Base-by-base conservation (phyloP, 2,113 vertebrate species). In the Sakesphorus luctuosus region DNA sequence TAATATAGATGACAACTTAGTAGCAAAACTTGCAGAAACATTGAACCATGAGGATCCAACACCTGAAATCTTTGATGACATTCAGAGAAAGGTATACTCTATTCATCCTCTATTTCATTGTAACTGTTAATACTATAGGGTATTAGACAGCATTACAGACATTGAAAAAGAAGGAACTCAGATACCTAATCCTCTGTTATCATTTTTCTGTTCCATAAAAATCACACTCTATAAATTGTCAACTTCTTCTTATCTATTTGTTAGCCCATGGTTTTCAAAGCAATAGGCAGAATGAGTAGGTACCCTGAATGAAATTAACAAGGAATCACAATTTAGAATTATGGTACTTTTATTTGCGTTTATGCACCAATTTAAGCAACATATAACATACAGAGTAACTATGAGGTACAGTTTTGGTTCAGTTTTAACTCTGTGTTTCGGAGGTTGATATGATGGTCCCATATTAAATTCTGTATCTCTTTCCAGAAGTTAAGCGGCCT, bases 1-100 rank as follows among this genome's bases (percentile, higher is more conserved):
- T 89, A 98, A 98, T 95, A 99, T 99, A 91, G 99, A 99, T 91
- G 99, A 99, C 95, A 97, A 95, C 55, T 98, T 98, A 43, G 98
- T 99, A 88, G 97, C 95, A 94, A 98, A 98, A 92, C 98, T 99
- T 89, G 98, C 98, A 92, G 99, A 99, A 96, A 99, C 98, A 82
- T 97, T 99, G 84, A 99, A 98, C 98, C 99, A 98, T 84, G 99
- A 99, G 59, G 99, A 99, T 96, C 99, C 99, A 94, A 99, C 99
- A 5, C 99, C 99, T 8, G 99, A 99, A 96, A 99, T 99, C 92
- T 99, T 99, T 96, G 99, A 99, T 98, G 99, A 99, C 83, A 98
- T 99, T 98, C 99, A 99, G 97, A 99, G 98, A 97, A 99, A 99
- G 98, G 99, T 99, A 98, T 68, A 95, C 11, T 50, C 10, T 95